Conservation (phyloP, 2,113 vertebrate species). For the Ibidorhyncha struthersii region DNA sequence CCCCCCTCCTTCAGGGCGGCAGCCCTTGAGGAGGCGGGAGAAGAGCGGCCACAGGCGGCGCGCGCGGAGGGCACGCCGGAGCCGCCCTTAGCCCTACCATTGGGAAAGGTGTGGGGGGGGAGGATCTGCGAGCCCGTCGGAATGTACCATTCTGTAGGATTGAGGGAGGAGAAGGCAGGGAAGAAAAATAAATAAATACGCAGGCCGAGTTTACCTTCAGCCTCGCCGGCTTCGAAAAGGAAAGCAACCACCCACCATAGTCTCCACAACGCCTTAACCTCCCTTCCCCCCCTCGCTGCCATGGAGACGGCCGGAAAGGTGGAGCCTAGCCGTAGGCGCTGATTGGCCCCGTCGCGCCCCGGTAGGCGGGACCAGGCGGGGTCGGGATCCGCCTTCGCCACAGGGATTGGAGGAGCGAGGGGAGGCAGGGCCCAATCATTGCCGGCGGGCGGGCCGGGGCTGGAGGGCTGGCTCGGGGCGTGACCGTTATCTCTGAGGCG, state of each 20-base stretch:
- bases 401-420: background rate
- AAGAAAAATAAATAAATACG: background rate
- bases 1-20: too few relatives aligned
- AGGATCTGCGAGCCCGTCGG: background rate
- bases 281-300: background rate
- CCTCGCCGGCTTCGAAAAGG: background rate
- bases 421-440: background rate
- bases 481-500: accelerated
- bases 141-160: background rate
- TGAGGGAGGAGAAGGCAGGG: accelerated
- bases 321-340: accelerated
- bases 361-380: background rate
- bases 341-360: background rate
- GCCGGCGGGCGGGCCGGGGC: background rate
- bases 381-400: accelerated
- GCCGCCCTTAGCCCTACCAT: background rate
- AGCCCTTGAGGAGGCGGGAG: accelerated
- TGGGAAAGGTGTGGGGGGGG: accelerated
- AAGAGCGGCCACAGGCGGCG: accelerated
- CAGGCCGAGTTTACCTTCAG: background rate
- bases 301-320: conserved; percentile 35
- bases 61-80: accelerated
- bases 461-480: too few relatives aligned
- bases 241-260: background rate
- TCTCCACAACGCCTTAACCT: background rate